A percentile compares a stretch with the other conserved stretches of the same genome.
These are phyloP conservation scores for Agrotis clavis DNA, from an alignment of 2,888 invertebrate species.

Conservation along the genomic window DNA sequence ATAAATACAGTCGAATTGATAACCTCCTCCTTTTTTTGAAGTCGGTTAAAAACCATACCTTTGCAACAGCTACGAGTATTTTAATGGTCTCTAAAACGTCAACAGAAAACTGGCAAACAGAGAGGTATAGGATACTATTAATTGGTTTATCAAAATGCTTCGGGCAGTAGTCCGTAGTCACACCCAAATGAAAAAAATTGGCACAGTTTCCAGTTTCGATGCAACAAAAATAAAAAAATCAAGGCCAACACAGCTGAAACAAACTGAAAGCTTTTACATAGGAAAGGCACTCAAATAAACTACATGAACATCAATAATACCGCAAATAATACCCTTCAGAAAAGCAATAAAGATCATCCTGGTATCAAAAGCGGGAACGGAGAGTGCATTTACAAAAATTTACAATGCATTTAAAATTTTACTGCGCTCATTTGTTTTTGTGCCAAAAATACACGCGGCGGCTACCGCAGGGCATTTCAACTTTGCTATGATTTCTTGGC, in stretches of 20 bases:
- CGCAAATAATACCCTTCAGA: constrained; percentile 43
- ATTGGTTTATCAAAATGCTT: constrained; percentile 32
- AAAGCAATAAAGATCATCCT: constrained; percentile 62
- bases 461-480: constrained; percentile 68
- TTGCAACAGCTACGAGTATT: background rate
- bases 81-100: background rate
- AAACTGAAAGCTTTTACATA: background rate
- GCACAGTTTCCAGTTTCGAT: constrained; percentile 9
- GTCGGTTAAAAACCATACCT: background rate
- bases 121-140: background rate
- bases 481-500: constrained; percentile 77
- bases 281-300: constrained; percentile 7
- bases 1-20: too few relatives aligned
- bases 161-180: constrained; percentile 12
- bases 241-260: constrained; percentile 3
- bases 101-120: background rate
- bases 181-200: constrained; percentile 30
- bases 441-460: constrained; percentile 77
- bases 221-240: background rate
- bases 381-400: constrained; percentile 63
- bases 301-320: constrained; percentile 45
- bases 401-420: constrained; percentile 73
- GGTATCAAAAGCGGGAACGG: constrained; percentile 50
- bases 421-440: constrained; percentile 78
- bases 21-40: too few relatives aligned